These are phyloP conservation scores for Ectropis crepuscularia DNA, from an alignment of 2,888 invertebrate species.

Conservation along the genomic window DNA sequence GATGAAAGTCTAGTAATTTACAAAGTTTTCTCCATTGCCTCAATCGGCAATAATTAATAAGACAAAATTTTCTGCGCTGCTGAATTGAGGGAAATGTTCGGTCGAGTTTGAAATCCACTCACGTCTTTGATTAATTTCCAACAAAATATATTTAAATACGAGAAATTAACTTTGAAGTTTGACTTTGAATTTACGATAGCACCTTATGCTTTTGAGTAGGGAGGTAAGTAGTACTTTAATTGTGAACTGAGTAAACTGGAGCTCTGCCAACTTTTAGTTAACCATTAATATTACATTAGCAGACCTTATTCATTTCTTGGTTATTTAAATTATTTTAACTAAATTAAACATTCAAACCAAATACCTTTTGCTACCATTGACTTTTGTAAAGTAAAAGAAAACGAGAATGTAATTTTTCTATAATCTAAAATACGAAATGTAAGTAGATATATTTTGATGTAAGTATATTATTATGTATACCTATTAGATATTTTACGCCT, in stretches of 20 bases:
- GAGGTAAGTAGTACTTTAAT: conserved; percentile 26
- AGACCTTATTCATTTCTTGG: conserved; percentile 5
- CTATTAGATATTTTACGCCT: no score
- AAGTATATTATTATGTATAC: no score
- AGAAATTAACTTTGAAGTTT: conserved; percentile 55
- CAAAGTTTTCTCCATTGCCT: conserved; percentile 21
- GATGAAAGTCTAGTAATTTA: conserved; percentile 48
- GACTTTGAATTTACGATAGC: conserved; percentile 43
- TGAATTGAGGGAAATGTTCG: conserved; percentile 54
- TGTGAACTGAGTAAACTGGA: conserved; percentile 15
- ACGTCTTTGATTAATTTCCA: conserved; percentile 69
- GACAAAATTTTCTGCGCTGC: conserved; percentile 59
- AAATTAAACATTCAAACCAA: background rate
- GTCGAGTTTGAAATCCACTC: conserved; percentile 50
- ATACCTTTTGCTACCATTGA: no score
- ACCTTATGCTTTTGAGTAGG: conserved; percentile 25
- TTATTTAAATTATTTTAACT: background rate
- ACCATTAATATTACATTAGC: conserved; percentile 7
- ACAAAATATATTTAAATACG: conserved; percentile 67
- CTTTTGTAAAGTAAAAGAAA: no score
- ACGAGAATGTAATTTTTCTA: no score
- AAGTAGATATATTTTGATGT: no score
- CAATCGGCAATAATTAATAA: conserved; percentile 65
- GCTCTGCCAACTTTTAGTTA: conserved; percentile 2
- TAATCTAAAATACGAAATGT: no score